Evolutionary conservation across 2,888 invertebrate species (phyloP), one percentile per base, ranked within the genome.

Genomic region (Dryococelus australis): DNA sequence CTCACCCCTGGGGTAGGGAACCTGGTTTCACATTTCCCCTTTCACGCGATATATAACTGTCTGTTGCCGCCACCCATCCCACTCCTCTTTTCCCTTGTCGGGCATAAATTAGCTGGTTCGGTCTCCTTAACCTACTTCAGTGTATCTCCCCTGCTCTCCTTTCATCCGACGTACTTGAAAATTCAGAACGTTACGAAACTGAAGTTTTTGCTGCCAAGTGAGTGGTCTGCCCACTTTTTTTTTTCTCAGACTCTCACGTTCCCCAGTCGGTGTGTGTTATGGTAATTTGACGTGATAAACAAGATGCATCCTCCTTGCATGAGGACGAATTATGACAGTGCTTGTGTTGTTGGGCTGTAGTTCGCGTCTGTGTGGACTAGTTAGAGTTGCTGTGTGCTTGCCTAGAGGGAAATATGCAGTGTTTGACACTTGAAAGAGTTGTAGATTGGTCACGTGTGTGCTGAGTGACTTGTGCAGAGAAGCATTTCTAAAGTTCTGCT

Each of bases 381-480:
- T 65, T 65, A 65, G n/a, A 16, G 8, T 24, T 8, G 65, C n/a
- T n/a, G 65, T n/a, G 13, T 16, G 10, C 20, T 65, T 65, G 20
- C n/a, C 1, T 20, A 65, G 65, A 9, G 65, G 65, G 65, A 65
- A 65, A 65, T n/a, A 65, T 65, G 65, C 65, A 65, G 65, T n/a
- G 65, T 65, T 65, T 65, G 65, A 65, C 65, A n/a, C 8, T 20
- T n/a, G n/a, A 24, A 65, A 65, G 65, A 65, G 65, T 16, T 65
- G 65, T 65, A n/a, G 65, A 65, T 65, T 65, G 65, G 65, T 65
- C 65, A 65, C 65, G 65, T 65, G 65, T 65, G 83, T 83, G 28
- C 28, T 83, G 43, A 83, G 83, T 83, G 83, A 83, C 24, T 83
- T 83, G 83, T 83, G 83, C 83, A 35, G 43, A 83, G 35, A 83